Evolutionary conservation across 2,113 vertebrate species (phyloP).

Genomic region (Ursus arctos): DNA sequence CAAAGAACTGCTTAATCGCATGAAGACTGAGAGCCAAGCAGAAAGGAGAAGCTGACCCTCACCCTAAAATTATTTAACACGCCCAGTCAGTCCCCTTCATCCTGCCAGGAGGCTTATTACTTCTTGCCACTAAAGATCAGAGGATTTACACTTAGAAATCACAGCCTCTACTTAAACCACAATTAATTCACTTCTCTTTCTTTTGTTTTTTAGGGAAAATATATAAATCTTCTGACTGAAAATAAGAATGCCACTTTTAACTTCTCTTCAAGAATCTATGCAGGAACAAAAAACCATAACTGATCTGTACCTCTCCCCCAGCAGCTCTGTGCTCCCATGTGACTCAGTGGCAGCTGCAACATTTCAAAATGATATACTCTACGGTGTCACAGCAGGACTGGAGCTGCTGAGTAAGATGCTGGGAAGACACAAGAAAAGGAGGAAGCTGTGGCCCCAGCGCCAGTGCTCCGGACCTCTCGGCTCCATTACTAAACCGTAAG

Average conservation of each 20-base stretch:
- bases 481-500: not conserved
- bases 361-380: conserved; percentile 68
- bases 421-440: conserved; percentile 62
- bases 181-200: not conserved
- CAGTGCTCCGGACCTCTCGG: not conserved
- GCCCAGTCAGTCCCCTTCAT: not conserved
- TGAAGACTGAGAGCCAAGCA: not conserved
- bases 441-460: conserved; percentile 38
- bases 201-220: not conserved
- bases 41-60: not conserved
- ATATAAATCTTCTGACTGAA: not conserved
- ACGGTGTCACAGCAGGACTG: conserved; percentile 56
- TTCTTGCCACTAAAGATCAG: not conserved
- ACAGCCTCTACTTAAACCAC: not conserved
- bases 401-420: conserved; percentile 65
- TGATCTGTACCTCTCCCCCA: conserved; percentile 60
- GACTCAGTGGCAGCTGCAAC: conserved; percentile 69
- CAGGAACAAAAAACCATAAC: conserved; percentile 47
- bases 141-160: not conserved
- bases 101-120: not conserved
- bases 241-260: conserved; percentile 50
- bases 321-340: conserved; percentile 50
- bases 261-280: conserved; percentile 14
- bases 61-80: not conserved
- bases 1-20: not conserved